Base-by-base conservation (phyloP, 2,888 invertebrate genomes). In the Coelinius sp. region DNA sequence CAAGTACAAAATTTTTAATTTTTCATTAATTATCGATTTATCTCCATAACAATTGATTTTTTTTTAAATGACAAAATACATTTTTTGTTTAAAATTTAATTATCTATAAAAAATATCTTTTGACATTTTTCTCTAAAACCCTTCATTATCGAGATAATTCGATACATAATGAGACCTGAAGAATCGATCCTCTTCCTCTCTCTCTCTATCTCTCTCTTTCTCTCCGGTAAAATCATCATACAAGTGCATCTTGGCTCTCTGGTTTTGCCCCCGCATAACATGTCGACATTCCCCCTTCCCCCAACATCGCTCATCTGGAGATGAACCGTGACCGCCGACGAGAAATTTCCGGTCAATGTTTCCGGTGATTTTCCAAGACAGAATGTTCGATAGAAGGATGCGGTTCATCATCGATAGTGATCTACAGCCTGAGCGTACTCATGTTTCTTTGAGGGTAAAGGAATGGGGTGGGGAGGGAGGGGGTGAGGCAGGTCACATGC, bases 291-390 rank as follows among this genome's bases (percentile, higher is more conserved):
- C 31, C 31, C 27, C n/a, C n/a, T 31, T 31, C 59, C 20, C 38
- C n/a, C 12, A 1, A 20, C 56, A 41, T 44, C 68, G 70, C 56
- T 69, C 49, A 68, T 59, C 70, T 56, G 49, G 65, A 63, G 78
- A 79, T 81, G 80, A 78, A 78, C 79, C 82, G 79, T 82, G 78
- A 82, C 82, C 74, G 69, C 75, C 74, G 76, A 76, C 77, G 82
- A 80, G 81, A 84, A 84, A 84, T 84, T 83, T 85, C 83, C 82
- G 82, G 76, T 78, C 75, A 81, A 49, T 79, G 78, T 82, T 82
- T 83, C 79, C 83, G 77, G 70, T 70, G 65, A 46, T 49, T 70
- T 59, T 52, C n/a, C 17, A 35, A 63, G 56, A 71, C 41, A 63
- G 59, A 73, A 69, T 35, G 38, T 63, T 69, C 65, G 70, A 70